Conservation (phyloP, 2,113 vertebrate species). For the Carassius gibelio region DNA sequence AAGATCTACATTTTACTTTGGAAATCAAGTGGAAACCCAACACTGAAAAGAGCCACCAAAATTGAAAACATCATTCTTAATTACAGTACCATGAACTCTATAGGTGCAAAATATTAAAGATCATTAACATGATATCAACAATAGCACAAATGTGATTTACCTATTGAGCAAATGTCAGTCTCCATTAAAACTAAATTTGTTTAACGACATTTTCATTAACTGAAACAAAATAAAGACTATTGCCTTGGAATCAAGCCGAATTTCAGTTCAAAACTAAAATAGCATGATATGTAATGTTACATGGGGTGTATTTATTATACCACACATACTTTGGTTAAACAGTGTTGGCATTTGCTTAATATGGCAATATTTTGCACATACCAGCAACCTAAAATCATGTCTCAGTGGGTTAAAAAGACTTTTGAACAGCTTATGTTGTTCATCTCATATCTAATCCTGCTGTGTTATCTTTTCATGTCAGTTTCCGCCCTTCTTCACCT, state of each 20-base stretch:
- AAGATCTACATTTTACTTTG: too few species aligned
- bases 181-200: background rate
- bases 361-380: background rate
- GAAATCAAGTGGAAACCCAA: too few species aligned
- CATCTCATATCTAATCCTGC: conserved; percentile 10
- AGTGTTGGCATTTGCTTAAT: background rate
- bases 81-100: too few species aligned
- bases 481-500: background rate
- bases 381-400: background rate
- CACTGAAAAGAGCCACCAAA: too few species aligned
- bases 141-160: background rate
- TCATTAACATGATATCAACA: too few species aligned
- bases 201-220: background rate
- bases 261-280: too few species aligned
- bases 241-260: too few species aligned
- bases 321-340: background rate
- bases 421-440: background rate
- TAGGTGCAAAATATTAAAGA: too few species aligned
- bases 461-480: conserved; percentile 1
- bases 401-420: background rate
- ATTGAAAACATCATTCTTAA: too few species aligned
- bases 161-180: background rate
- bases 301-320: too few species aligned
- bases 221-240: background rate
- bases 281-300: too few species aligned